A percentile compares a stretch with the other conserved stretches of the same genome.
Conservation (phyloP, 2,113 vertebrate species). For the Jacana jacana region DNA sequence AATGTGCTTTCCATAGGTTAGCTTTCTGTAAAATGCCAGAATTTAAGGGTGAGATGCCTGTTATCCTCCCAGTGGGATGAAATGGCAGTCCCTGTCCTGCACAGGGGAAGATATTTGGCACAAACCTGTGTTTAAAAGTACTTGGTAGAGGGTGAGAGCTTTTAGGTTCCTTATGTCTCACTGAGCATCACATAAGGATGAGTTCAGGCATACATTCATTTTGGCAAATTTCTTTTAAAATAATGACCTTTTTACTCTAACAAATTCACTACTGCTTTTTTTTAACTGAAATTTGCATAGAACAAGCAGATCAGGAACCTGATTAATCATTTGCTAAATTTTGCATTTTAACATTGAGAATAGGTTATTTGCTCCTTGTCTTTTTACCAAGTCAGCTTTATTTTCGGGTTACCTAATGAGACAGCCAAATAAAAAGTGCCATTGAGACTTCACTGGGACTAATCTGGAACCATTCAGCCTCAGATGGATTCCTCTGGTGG, state of each 20-base stretch:
- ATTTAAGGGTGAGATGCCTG: background rate
- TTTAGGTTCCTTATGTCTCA: background rate
- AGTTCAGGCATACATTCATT: background rate
- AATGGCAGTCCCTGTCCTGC: background rate
- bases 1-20: background rate
- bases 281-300: background rate
- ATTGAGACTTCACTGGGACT: background rate
- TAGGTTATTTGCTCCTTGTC: background rate
- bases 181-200: background rate
- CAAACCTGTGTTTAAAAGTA: background rate
- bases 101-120: background rate
- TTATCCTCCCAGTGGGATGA: background rate
- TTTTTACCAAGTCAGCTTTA: background rate
- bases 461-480: background rate
- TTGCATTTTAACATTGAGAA: background rate
- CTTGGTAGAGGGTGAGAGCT: background rate
- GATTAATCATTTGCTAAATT: background rate
- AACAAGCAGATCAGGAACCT: background rate
- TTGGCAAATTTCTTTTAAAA: background rate
- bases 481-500: background rate
- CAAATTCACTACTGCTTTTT: accelerated
- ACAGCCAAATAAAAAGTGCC: background rate
- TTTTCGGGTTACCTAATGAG: background rate
- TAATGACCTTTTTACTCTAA: background rate
- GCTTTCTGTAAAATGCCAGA: background rate